Base-by-base conservation (phyloP, 2,113 vertebrate species). In the Manacus vitellinus region DNA sequence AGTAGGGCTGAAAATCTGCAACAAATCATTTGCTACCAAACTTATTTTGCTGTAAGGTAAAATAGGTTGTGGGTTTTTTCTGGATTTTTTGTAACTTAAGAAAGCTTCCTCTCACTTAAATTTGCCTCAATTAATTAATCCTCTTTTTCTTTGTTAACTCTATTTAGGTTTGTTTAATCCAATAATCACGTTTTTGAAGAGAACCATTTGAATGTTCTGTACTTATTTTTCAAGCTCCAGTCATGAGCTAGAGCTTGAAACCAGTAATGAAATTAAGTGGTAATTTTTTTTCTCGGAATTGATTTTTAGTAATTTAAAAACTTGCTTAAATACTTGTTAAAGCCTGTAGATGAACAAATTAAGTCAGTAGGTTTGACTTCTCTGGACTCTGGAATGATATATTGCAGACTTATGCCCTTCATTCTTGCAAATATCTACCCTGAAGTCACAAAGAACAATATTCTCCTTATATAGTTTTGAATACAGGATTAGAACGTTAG, bases 21-120 rank as follows among this genome's bases (percentile, higher is more conserved):
- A 18, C 2, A 82, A 74, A 72, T 20, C 1, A 23, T 62, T 73
- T 66, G 11, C 12, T 80, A 54, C 17, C 5, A 46, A 73, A 62
- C 3, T 61, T 14, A 5, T 14, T 80, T 86, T 75, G 1, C 17
- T 80, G 25, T 74, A 87, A 51, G 17, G 10, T 39, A 76, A 83
- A 80, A 72, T 10, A 43, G 1, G 3, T 9, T 44, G 7, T 10
- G 9, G 0, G 0, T 15, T 61, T 67, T 24, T 46, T 6, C 43
- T 56, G 9, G 6, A 39, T 41, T 77, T 81, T 73, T 73, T 19
- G 17, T 44, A 39, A 59, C 39, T 25, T 5, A 51, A 39, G 68
- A 77, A 63, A 30, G 3, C 1, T 76, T 61, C 15, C 9, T 70
- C 8, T 6, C n/a, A 30, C 20, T 67, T 66, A 58, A 70, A 66